phyloP scores from a whole-genome alignment of 2,113 vertebrate genomes.

The Carollia perspicillata region DNA sequence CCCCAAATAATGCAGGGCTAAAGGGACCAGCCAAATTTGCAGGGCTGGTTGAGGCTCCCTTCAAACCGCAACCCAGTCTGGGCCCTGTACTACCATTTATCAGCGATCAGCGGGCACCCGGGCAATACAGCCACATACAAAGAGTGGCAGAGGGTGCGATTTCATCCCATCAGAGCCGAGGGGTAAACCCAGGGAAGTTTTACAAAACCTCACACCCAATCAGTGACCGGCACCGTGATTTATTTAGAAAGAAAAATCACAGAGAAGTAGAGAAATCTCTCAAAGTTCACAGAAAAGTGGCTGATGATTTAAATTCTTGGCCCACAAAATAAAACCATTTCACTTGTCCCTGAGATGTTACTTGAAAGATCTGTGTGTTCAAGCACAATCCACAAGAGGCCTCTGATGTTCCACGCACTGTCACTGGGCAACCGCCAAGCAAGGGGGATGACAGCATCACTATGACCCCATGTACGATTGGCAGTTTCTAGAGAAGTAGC shows the following conservation, averaged over 20 bases:
- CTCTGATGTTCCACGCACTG: fast-evolving
- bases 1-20: neutral
- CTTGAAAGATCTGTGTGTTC: neutral
- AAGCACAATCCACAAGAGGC: neutral
- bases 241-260: slow-evolving; percentile 10
- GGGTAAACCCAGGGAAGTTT: neutral
- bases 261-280: slow-evolving; percentile 7
- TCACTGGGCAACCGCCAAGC: fast-evolving
- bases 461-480: neutral
- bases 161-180: neutral
- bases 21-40: neutral
- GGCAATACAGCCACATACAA: fast-evolving
- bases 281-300: neutral
- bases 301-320: neutral
- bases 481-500: neutral
- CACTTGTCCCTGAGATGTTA: neutral
- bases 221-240: neutral
- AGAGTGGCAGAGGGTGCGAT: fast-evolving
- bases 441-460: neutral
- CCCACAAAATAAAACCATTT: neutral
- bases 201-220: neutral
- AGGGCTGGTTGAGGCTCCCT: neutral
- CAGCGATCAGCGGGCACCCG: neutral
- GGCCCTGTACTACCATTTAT: too few species aligned
- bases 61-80: neutral